Evolutionary conservation across 1,140 invertebrate species (phyloP), one percentile per base, ranked within the genome.

Genomic region (Caerostris darwini): DNA sequence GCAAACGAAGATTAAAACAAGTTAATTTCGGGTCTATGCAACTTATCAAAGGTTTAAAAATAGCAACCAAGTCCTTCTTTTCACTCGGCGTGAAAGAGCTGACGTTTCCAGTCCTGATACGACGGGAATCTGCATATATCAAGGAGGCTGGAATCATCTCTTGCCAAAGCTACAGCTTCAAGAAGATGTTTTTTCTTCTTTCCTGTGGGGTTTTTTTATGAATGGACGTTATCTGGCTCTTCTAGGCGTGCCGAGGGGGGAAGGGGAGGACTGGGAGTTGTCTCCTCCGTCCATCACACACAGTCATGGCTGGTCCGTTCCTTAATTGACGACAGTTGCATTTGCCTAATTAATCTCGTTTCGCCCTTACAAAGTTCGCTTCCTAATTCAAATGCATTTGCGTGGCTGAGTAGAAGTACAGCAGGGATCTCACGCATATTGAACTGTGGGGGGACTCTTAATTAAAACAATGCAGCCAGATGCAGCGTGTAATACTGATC

Each of bases 271-370:
- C 71, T 56, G 50, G 58, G 61, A 61, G 12, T 61, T 69, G 58
- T 71, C 58, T 67, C n/a, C 50, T 19, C 3, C 59, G 87, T 69
- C 87, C 64, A 71, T 89, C 50, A 89, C 90, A 58, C n/a, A 19
- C 53, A 90, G 8, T 7, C 69, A 90, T 67, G 58, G 50, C 56
- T 17, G 58, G 58, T 64, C 77, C 61, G 71, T 90, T 83, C 56
- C 69, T 92, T 92, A 92, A 92, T 92, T 92, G 69, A 83, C 50
- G 77, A 92, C 77, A 61, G 90, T 92, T 83, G 77, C 90, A 92
- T 92, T 92, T 92, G 71, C 90, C 59, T 92, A 92, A 92, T 92
- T 92, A 92, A 92, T 83, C 90, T 92, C 77, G 59, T 92, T 92
- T 92, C 69, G 77, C 54, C 77, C 56, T 59, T 58, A 81, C 89